Base-by-base conservation (phyloP, 2,797 vertebrate species). In the Poeciliopsis paucimaculata region DNA sequence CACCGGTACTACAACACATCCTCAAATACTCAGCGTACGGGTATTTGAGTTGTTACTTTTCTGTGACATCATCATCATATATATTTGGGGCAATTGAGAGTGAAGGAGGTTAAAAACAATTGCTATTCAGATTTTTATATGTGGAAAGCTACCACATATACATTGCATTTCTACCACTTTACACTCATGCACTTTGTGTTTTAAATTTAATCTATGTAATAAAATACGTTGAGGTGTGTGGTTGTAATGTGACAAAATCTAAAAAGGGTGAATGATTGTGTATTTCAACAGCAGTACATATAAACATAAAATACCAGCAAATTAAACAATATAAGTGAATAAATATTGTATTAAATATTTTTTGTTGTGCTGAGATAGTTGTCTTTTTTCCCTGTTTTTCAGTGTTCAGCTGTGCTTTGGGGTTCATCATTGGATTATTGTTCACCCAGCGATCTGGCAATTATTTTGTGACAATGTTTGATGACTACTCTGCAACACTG, bases 401-500 rank as follows among this genome's bases (percentile, higher is more conserved):
- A 97, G 97, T 95, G 71, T 28, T 88, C 60, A 90, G 96, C 90
- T 97, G 96, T 78, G 36, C 74, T n/a, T 66, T 94, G 70, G 96
- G 97, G 13, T 97, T 97, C 81, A 2, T 96, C 78, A 83, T 96
- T 0, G 97, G 97, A 23, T 90, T 98, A 64, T 3, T 97, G 53
- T 97, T 98, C 82, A 95, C 95, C 16, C 95, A 95, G 76, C 94
- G 95, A 39, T 95, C 95, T 0, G 97, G 97, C 45, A 94, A 95
- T 93, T 97, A 98, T 82, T 97, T 96, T 84, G 95, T 96, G 43
- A 82, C 95, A 0, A 96, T 96, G 96, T 96, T 97, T 76, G 97
- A 94, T 16, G 95, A 97, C 80, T 96, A 96, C 90, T 97, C 97
- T 8, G 95, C 94, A 13, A 94, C 95, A 0, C 79, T 97, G 1